These are phyloP conservation scores for Luidia sarsii DNA, from an alignment of 53 echinoderm and acorn worm genomes.

Conservation along the genomic window DNA sequence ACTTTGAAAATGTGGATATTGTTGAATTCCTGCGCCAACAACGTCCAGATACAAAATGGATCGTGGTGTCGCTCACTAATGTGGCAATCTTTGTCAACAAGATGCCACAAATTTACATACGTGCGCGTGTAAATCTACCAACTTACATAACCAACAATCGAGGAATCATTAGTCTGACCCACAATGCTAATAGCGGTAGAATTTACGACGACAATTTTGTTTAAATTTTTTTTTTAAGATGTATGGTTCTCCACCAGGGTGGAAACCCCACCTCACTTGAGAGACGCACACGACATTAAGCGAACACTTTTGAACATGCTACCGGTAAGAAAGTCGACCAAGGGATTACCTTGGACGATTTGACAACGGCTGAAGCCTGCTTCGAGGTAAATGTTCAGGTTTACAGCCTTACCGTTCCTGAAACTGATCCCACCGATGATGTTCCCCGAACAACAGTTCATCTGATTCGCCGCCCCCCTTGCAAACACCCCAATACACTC, in stretches of 20 bases:
- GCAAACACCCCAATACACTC: not conserved
- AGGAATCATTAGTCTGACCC: too few species aligned
- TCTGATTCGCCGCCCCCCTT: not conserved
- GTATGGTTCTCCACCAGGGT: too few species aligned
- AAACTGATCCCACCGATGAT: constrained; percentile 13
- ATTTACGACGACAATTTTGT: too few species aligned
- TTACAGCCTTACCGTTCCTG: not conserved
- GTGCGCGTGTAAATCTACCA: constrained; percentile 37
- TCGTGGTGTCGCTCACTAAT: constrained; percentile 12
- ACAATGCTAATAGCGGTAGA: too few species aligned
- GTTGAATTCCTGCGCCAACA: constrained; percentile 10
- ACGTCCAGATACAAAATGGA: constrained; percentile 52
- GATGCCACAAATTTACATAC: constrained; percentile 41
- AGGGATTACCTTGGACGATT: not conserved
- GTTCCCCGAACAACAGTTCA: not conserved
- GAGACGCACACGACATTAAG: too few species aligned
- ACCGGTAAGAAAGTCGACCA: not conserved
- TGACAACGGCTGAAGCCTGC: too few species aligned
- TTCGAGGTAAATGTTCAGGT: too few species aligned
- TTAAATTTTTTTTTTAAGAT: too few species aligned
- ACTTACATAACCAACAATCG: too few species aligned
- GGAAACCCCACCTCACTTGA: too few species aligned
- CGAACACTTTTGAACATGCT: not conserved
- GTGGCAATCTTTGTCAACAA: too few species aligned
- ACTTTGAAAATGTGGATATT: not conserved